Conservation (phyloP, 1,140 invertebrate genomes). For the Leptonema lineaticorne region DNA sequence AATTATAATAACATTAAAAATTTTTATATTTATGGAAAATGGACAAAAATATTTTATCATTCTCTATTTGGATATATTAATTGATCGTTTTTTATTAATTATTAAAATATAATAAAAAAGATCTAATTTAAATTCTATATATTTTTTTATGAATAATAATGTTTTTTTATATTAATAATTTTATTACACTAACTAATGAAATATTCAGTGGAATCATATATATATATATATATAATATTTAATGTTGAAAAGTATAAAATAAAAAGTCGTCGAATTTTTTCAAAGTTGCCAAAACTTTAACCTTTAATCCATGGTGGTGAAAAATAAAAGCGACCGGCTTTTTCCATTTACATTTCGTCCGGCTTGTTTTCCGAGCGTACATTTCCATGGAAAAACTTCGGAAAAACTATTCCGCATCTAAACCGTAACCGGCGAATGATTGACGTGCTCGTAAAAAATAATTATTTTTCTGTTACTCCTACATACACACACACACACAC, state of each 20-base stretch:
- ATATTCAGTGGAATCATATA: background rate
- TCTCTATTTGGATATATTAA: too few species aligned
- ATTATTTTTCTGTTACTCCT: too few species aligned
- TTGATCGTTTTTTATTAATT: too few species aligned
- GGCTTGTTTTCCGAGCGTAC: conserved; percentile 27
- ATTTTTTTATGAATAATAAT: background rate
- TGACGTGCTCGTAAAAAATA: conserved; percentile 7
- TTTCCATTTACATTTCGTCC: conserved; percentile 25
- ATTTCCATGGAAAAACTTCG: conserved; percentile 26
- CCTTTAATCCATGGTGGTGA: background rate
- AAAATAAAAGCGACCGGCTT: conserved; percentile 12
- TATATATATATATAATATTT: too few species aligned
- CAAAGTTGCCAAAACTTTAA: background rate
- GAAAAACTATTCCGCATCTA: conserved; percentile 3
- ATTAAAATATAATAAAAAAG: too few species aligned
- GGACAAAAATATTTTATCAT: too few species aligned
- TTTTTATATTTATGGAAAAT: too few species aligned
- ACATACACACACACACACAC: too few species aligned
- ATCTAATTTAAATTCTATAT: background rate
- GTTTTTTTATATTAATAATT: background rate
- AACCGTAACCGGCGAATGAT: conserved; percentile 1
- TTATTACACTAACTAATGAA: background rate
- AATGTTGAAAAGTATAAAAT: too few species aligned
- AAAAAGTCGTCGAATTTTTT: too few species aligned
- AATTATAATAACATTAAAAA: too few species aligned